Conservation (phyloP, 2,888 invertebrate species). For the Silvanus unidentatus region DNA sequence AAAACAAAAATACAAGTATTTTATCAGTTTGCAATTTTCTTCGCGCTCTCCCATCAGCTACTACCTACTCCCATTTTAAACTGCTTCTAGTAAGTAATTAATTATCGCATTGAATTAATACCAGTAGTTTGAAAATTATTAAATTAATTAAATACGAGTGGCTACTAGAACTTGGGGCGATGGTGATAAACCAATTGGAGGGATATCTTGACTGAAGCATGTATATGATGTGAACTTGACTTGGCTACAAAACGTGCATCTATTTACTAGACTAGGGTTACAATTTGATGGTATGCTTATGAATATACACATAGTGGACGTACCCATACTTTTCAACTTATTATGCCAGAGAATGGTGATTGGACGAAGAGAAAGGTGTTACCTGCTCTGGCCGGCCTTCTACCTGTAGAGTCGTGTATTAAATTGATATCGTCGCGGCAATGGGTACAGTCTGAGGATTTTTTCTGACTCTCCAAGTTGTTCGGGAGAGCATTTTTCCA, state of each 20-base stretch:
- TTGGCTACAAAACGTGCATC: neutral
- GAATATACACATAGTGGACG: neutral
- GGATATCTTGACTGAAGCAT: too few relatives aligned
- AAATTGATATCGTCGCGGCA: too few relatives aligned
- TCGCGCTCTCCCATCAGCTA: too few relatives aligned
- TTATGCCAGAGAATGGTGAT: neutral
- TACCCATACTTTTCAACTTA: neutral
- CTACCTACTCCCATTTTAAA: too few relatives aligned
- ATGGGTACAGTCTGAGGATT: too few relatives aligned
- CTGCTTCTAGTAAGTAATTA: too few relatives aligned
- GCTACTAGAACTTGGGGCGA: neutral
- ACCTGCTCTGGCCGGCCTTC: neutral
- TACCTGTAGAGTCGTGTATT: too few relatives aligned
- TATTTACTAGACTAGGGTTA: neutral
- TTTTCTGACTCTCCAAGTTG: too few relatives aligned
- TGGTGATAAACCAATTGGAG: constrained; percentile 1
- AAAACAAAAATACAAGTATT: too few relatives aligned
- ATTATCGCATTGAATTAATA: neutral
- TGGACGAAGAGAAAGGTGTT: constrained; percentile 2
- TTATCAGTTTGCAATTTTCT: too few relatives aligned
- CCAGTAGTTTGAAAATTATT: constrained; percentile 3
- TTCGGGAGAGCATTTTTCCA: too few relatives aligned
- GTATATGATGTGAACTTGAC: too few relatives aligned
- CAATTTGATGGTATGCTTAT: neutral
- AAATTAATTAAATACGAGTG: constrained; percentile 3